These are phyloP conservation scores for Actenoides hombroni DNA, from an alignment of 2,113 vertebrate species.

Conservation along the genomic window DNA sequence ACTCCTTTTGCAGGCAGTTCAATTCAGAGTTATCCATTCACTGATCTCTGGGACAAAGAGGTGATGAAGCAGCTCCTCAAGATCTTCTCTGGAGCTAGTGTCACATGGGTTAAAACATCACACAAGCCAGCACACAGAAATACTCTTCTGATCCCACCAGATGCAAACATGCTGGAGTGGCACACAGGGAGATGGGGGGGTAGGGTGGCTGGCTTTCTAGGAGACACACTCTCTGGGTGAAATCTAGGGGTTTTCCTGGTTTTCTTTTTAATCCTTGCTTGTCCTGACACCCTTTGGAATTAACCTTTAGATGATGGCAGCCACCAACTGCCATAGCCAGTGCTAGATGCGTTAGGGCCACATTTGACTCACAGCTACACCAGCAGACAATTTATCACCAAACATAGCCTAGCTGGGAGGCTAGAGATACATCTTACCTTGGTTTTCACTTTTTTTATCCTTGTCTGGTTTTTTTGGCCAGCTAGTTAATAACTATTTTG, in stretches of 20 bases:
- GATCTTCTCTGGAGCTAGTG: neutral
- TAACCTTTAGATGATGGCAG: neutral
- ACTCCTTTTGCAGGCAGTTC: neutral
- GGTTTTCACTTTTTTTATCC: neutral
- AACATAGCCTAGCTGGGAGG: neutral
- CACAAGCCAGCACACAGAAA: neutral
- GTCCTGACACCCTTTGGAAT: neutral
- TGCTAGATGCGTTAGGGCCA: fast-evolving
- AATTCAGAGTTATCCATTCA: neutral
- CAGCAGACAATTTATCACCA: neutral
- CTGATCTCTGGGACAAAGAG: neutral
- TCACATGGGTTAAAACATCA: neutral
- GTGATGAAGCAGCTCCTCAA: neutral
- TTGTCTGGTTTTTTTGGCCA: neutral
- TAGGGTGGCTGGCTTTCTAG: neutral
- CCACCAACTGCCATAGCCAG: fast-evolving
- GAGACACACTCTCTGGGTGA: fast-evolving
- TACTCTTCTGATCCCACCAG: neutral
- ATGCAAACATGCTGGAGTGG: neutral
- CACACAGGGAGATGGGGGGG: fast-evolving
- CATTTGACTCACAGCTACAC: neutral
- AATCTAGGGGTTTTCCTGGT: neutral
- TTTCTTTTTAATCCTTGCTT: neutral
- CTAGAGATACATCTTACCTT: neutral
- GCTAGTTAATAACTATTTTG: neutral